Conservation (phyloP, 2,113 vertebrate species). For the Procapra przewalskii region DNA sequence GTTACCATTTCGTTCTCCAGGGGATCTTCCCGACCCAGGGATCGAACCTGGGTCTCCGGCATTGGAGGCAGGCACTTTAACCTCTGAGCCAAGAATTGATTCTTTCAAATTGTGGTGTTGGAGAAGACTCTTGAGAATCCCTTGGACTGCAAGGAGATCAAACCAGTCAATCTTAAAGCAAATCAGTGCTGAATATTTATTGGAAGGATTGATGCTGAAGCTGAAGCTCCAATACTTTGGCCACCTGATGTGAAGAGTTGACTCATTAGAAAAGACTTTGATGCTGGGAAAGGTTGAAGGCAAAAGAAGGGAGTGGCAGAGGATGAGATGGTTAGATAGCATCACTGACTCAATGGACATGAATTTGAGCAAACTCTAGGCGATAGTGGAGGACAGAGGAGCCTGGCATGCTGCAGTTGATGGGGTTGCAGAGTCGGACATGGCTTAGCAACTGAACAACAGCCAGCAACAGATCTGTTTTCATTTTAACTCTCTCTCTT, state of each 20-base stretch:
- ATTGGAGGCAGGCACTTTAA: too few relatives aligned
- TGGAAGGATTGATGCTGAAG: not conserved
- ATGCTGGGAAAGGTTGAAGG: not conserved
- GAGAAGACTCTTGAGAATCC: not conserved
- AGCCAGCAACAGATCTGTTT: not conserved
- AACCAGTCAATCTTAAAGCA: not conserved
- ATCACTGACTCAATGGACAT: not conserved
- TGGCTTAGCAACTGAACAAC: not conserved
- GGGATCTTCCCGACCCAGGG: too few relatives aligned
- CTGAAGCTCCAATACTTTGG: not conserved
- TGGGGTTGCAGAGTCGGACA: not conserved
- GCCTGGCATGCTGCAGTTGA: not conserved
- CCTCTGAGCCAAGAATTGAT: not conserved
- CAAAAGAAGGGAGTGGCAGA: not conserved
- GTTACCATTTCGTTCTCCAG: too few relatives aligned
- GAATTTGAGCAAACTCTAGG: not conserved
- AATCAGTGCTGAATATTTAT: not conserved
- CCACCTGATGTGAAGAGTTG: not conserved
- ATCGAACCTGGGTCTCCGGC: too few relatives aligned
- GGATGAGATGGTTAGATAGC: not conserved
- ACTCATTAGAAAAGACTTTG: not conserved
- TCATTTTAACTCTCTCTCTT: not conserved
- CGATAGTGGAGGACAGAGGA: not conserved
- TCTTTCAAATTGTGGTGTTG: not conserved
- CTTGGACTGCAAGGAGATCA: not conserved